Evolutionary conservation across 64 coral and sea anemone genomes (phyloP).

Genomic region (Trachythela sp.): DNA sequence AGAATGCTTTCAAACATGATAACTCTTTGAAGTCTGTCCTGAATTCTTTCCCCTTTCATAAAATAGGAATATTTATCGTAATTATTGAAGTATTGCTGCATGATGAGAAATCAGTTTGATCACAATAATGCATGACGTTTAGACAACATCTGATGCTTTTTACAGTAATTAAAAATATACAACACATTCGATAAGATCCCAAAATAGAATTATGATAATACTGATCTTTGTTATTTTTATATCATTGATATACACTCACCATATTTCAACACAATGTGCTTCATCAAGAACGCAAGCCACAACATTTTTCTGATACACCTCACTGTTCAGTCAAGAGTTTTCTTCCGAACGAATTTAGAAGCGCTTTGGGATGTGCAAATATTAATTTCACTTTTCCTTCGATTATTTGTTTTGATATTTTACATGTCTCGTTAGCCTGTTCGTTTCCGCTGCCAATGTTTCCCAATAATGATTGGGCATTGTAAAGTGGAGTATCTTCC

Average conservation of each 20-base stretch:
- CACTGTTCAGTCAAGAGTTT: neutral
- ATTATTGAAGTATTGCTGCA: too few species aligned
- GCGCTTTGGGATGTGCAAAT: conserved; percentile 7
- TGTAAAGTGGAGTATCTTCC: too few species aligned
- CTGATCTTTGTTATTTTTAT: neutral
- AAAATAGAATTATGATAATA: neutral
- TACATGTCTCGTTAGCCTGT: neutral
- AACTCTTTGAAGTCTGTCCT: conserved; percentile 3
- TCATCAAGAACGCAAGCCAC: neutral
- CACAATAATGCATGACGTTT: too few species aligned
- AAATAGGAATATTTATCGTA: neutral
- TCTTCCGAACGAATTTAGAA: neutral
- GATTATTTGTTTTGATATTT: neutral
- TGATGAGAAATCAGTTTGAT: too few species aligned
- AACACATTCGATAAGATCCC: too few species aligned
- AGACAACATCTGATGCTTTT: too few species aligned
- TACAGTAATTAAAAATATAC: too few species aligned
- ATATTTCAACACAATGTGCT: conserved; percentile 19
- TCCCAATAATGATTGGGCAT: too few species aligned
- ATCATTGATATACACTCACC: neutral
- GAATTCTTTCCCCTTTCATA: neutral
- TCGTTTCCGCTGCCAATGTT: neutral
- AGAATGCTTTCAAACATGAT: neutral
- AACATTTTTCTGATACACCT: neutral
- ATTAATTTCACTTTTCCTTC: neutral